Evolutionary conservation across 2,113 vertebrate species (phyloP), one percentile per base, ranked within the genome.

Genomic region (Nyctibius bracteatus): DNA sequence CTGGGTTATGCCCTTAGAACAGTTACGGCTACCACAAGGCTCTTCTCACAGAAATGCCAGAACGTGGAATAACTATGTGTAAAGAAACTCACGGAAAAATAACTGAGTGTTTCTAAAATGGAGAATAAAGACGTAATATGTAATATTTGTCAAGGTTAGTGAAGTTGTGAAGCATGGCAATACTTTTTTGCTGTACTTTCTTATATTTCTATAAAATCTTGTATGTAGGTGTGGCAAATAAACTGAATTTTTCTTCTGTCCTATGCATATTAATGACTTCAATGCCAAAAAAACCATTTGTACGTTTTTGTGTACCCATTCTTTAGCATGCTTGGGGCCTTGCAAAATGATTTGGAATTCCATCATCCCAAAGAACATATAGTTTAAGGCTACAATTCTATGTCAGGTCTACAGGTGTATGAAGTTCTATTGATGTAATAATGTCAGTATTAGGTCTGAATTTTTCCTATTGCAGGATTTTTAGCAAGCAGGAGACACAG

Each of bases 1-100:
- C 61, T 94, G 86, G 72, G 70, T 94, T 92, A 15, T 94, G 84
- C 81, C 94, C 81, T 81, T 79, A 78, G 75, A 81, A 52, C 62
- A 89, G 62, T 57, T 91, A 44, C 5, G 31, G 67, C 92, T 77
- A 44, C 81, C 81, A 71, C 20, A 2, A 52, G 63, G 73, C 83
- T 88, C 8, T 87, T 86, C 21, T 6, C 72, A 54, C 33, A 74
- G 80, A 84, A 95, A 58, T 85, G 70, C 61, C 58, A 81, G 65
- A 86, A 79, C 0, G 1, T 72, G 65, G 86, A 91, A 71, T 61
- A 81, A 43, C 72, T 65, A 0, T 27, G 3, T n/a, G 17, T 49
- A 9, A 33, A 70, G 66, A 83, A 49, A 30, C 65, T 91, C 28
- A 9, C 30, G 68, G 41, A 33, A 71, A 87, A 86, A 63, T 59